Conservation (phyloP, 2,797 vertebrate species). For the Pipistrellus pygmaeus region DNA sequence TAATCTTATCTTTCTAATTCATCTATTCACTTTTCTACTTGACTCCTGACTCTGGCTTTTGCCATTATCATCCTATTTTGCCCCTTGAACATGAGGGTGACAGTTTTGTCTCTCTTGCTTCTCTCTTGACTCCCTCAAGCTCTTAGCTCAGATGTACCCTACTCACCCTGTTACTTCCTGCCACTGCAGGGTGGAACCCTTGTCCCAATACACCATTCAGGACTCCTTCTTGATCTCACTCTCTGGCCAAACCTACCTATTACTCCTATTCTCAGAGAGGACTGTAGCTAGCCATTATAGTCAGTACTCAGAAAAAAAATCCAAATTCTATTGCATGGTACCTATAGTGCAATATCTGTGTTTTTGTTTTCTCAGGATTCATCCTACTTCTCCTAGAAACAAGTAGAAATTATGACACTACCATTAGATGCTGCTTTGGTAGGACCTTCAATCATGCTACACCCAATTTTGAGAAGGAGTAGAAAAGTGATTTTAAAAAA, state of each 20-base stretch:
- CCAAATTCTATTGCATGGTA: neutral
- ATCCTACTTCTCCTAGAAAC: neutral
- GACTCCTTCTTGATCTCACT: neutral
- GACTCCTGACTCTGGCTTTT: neutral
- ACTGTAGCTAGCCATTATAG: neutral
- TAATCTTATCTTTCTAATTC: neutral
- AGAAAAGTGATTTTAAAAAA: neutral
- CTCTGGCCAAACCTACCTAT: neutral
- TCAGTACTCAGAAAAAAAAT: constrained; percentile 4
- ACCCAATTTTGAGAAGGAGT: neutral
- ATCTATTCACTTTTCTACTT: neutral
- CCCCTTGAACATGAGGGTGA: neutral
- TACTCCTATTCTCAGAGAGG: neutral
- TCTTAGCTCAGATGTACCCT: neutral
- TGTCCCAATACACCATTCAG: neutral
- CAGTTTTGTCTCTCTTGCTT: neutral
- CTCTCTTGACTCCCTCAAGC: neutral
- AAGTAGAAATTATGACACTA: neutral
- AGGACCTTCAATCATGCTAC: neutral
- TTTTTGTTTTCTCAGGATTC: neutral
- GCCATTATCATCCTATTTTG: neutral
- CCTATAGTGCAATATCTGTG: neutral
- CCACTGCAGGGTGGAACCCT: neutral
- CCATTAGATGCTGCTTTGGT: neutral
- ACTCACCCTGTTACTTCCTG: neutral